Base-by-base conservation (phyloP, 1,140 invertebrate species). In the Heliconius melpomene region DNA sequence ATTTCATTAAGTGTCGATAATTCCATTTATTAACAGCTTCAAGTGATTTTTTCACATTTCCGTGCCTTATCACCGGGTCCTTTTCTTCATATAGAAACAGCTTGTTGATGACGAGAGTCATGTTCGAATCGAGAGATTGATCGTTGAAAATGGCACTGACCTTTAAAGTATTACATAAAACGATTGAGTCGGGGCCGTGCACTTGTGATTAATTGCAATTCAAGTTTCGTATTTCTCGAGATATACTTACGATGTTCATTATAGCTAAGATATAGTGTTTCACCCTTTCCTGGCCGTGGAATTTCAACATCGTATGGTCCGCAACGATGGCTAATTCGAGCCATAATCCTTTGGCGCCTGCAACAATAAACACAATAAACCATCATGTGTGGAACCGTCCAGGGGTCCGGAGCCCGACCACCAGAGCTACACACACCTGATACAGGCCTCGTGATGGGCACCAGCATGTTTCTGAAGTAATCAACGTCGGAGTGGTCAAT, bases 21-120 rank as follows among this genome's bases (percentile, higher is more conserved):
- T 97, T 97, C 97, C 97, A 98, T 78, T 95, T 95, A 91, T 97
- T 98, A 26, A 97, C 97, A 79, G 96, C 96, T 87, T 97, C 96
- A 76, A 98, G 93, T 0, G 97, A 97, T 77, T 95, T 95, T 84
- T 96, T 96, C 0, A 97, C 96, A 83, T 97, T 96, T 0, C 96
- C 96, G n/a, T 95, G 94, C 50, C 94, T 94, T 57, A 97, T 95
- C 84, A 96, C 88, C 8, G 95, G 91, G 84, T 96, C 95, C 81
- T 95, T 96, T 84, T 96, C 95, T 60, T 96, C 95, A 82, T 96
- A 96, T 74, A 97, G 92, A 75, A 96, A 95, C 85, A 97, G 92
- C 83, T 96, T 94, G 18, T 95, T 95, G 66, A 97, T 95, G 26
- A 97, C 96, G 2, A 97, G 91, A 80, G 96, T 95, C 85, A 97